These are phyloP conservation scores for Parauchenoglanis punctatus DNA, from an alignment of 2,797 vertebrate species.

Conservation along the genomic window DNA sequence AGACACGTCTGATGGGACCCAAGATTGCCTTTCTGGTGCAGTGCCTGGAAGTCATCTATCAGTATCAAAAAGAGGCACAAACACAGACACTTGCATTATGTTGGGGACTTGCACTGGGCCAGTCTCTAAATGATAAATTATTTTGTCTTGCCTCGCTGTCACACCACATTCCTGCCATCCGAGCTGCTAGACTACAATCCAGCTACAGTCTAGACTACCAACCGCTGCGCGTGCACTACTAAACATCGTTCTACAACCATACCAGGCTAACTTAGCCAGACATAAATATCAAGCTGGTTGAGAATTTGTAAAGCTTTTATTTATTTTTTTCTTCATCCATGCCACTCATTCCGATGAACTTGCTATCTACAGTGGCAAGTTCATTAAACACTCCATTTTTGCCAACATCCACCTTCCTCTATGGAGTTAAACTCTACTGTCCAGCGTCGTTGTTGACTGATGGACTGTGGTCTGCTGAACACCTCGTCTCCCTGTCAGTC, in stretches of 20 bases:
- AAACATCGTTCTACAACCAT: not conserved
- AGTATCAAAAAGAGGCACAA: slow-evolving; percentile 30
- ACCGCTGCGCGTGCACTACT: not conserved
- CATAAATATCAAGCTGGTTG: not conserved
- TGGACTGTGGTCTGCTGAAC: slow-evolving; percentile 48
- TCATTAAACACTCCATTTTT: slow-evolving; percentile 42
- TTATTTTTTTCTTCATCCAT: not conserved
- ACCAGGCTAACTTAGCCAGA: not conserved
- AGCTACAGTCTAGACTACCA: not conserved
- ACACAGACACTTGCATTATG: slow-evolving; percentile 44
- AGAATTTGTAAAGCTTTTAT: not conserved
- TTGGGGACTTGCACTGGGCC: slow-evolving; percentile 16
- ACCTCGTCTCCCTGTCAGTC: slow-evolving; percentile 50
- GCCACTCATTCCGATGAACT: not conserved
- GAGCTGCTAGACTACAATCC: not conserved
- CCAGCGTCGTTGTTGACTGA: slow-evolving; percentile 48
- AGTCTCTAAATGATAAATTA: slow-evolving; percentile 42
- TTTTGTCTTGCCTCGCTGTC: slow-evolving; percentile 28
- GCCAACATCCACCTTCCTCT: slow-evolving; percentile 2
- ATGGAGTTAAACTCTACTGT: slow-evolving; percentile 18
- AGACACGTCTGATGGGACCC: slow-evolving; percentile 21
- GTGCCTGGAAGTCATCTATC: slow-evolving; percentile 30
- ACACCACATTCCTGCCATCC: not conserved
- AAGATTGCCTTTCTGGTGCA: slow-evolving; percentile 40
- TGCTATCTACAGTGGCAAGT: not conserved